Evolutionary conservation across 23 tunicate genomes (phyloP), one percentile per base, ranked within the genome.

Genomic region (Halocynthia roretzi): DNA sequence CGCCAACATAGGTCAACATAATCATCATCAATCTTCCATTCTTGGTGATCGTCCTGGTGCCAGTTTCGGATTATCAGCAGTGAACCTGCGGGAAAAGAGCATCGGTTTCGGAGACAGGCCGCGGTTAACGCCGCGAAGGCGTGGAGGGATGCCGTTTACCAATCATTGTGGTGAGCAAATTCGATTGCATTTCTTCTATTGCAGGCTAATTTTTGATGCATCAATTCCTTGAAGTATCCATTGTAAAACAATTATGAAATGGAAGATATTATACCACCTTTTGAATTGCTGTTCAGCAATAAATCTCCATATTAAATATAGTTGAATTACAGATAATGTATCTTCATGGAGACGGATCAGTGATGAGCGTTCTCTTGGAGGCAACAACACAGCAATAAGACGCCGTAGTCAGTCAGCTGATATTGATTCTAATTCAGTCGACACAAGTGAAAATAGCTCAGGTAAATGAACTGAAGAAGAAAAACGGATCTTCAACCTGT

Each of bases 361-460:
- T 7, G 78, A 74, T 8, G 78, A 74, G 14, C 55, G 95, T 14
- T 60, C 78, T 15, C 67, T 88, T 22, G 54, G 95, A 17, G 95
- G 95, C 5, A 71, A 51, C 78, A 78, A 56, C 53, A 73, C 81
- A 51, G 95, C 87, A 15, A 72, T 77, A 63, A 50, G 95, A 54
- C 80, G 95, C 23, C 70, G 73, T 44, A 88, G 95, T 56, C 83
- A 83, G 62, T 83, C 87, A 51, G n/a, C 80, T 17, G 87, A 83
- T 50, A 58, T 54, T 0, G 76, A 15, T 40, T 18, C 19, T 49
- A 67, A 11, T 50, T 15, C 12, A 67, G 78, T 17, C 14, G 78
- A 53, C 8, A 15, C 62, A 15, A 65, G 48, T 20, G 31, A 11
- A 9, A 65, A 15, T 15, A 65, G 10, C 9, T 40, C 70, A 11